phyloP scores from a whole-genome alignment of 1,140 invertebrate genomes.

The Bombus haemorrhoidalis region DNA sequence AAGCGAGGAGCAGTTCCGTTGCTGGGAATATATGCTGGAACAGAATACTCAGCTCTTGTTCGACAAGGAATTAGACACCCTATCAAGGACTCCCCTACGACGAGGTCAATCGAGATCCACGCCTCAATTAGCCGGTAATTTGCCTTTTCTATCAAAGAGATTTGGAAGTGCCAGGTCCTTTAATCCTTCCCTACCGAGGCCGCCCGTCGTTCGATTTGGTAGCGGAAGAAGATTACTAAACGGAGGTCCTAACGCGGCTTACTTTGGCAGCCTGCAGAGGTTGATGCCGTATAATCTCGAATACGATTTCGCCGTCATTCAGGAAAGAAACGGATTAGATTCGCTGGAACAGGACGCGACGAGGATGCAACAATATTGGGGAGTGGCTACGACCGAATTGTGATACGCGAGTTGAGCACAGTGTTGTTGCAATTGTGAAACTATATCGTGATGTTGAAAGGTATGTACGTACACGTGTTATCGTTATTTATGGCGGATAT shows the following conservation, averaged over 20 bases:
- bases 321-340: conserved; percentile 87
- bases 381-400: conserved; percentile 91
- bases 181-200: conserved; percentile 82
- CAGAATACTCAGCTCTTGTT: conserved; percentile 94
- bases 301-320: conserved; percentile 92
- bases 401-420: conserved; percentile 74
- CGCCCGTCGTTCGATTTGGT: conserved; percentile 77
- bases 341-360: conserved; percentile 89
- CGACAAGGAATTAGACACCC: conserved; percentile 92
- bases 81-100: conserved; percentile 85
- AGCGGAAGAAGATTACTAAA: conserved; percentile 83
- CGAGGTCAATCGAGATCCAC: conserved; percentile 80
- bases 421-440: neutral
- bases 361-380: conserved; percentile 94
- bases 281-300: conserved; percentile 93
- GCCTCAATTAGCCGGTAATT: conserved; percentile 75
- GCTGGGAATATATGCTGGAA: conserved; percentile 96
- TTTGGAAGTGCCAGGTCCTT: conserved; percentile 91
- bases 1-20: conserved; percentile 94
- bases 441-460: neutral
- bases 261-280: conserved; percentile 92
- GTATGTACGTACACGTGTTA: neutral
- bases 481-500: neutral
- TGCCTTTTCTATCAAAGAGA: conserved; percentile 87
- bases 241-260: conserved; percentile 91